Base-by-base conservation (phyloP, 2,888 invertebrate species). In the Bombylius discolor region DNA sequence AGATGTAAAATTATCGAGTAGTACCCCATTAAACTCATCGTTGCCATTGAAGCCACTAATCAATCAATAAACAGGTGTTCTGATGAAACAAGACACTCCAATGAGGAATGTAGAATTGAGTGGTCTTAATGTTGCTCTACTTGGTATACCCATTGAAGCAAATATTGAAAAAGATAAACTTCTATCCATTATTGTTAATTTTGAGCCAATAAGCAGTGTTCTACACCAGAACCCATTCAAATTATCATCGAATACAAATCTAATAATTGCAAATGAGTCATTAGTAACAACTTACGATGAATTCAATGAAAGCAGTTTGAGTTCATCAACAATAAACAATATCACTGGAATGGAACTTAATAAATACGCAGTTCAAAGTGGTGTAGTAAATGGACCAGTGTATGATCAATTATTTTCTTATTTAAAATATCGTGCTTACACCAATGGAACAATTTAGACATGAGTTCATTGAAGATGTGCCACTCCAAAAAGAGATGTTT, bases 351-450 rank as follows among this genome's bases (percentile, higher is more conserved):
- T 81, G 71, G 76, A 71, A 6, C 77, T 81, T 33, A 79, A 81
- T 63, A 78, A 77, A 0, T 77, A 78, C 56, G 74, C 79, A 14
- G 77, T 81, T 34, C 80, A 80, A 62, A 81, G 81, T 62, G 79
- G 79, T 0, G 76, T 81, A 1, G 77, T 79, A 64, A 80, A 81
- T 65, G 79, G 79, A 0, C 79, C 79, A 0, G 77, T 80, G 42
- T 81, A 81, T 61, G 80, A 81, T 58, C 79, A 78, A 61, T 68
- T 81, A 5, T 75, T 81, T 56, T 77, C 77, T 57, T 75, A 78
- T 59, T 67, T 81, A 34, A 75, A 73, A 49, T 78, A 78, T 47
- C 73, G 79, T 54, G 78, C 64, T 81, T 50, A 74, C 77, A 58
- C 81, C 81, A 2, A 76, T 81, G 11, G 78, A 79, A 62, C 68